These are phyloP conservation scores for Clarias magur DNA, from an alignment of 2,113 vertebrate species.

Conservation along the genomic window DNA sequence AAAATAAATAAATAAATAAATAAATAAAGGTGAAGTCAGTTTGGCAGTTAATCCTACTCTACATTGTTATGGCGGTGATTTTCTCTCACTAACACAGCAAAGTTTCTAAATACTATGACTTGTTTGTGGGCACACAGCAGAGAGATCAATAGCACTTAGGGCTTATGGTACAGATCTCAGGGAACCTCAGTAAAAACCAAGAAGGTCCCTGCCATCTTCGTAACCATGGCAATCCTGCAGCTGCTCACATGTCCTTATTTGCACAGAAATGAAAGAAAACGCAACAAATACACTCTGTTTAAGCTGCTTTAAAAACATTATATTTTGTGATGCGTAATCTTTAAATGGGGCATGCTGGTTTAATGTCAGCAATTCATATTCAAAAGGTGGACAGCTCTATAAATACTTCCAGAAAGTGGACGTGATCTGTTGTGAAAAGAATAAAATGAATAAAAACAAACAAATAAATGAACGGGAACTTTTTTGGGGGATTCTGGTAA, in stretches of 20 bases:
- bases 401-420: background rate
- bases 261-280: conserved; percentile 52
- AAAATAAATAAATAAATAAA: background rate
- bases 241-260: conserved; percentile 44
- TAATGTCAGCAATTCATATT: conserved; percentile 5
- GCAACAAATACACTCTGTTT: conserved; percentile 17
- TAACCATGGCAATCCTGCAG: conserved; percentile 48
- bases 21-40: background rate
- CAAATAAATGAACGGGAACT: background rate
- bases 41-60: background rate
- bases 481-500: background rate
- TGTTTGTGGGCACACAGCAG: background rate
- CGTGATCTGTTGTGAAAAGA: background rate
- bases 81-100: background rate
- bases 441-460: background rate
- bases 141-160: background rate
- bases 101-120: background rate
- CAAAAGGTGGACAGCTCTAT: conserved; percentile 1
- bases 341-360: background rate
- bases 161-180: conserved; percentile 15
- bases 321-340: conserved; percentile 12
- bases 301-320: conserved; percentile 9
- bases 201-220: conserved; percentile 2
- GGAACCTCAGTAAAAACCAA: conserved; percentile 22
- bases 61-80: background rate